These are phyloP conservation scores for Cyprichromis sp. DNA, from an alignment of 2,113 vertebrate genomes.

Conservation along the genomic window DNA sequence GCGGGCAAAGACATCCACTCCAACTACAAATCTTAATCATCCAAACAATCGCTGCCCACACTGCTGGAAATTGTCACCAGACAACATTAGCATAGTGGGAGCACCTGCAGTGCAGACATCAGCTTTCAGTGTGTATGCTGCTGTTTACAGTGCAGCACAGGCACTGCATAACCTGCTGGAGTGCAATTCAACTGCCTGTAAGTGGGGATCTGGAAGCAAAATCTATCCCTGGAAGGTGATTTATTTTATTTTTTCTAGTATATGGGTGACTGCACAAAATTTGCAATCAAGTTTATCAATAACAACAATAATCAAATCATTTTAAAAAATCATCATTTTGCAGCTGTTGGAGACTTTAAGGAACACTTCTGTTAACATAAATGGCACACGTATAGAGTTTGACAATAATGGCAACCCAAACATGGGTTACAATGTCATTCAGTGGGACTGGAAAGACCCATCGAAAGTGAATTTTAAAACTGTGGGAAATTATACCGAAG, in stretches of 20 bases:
- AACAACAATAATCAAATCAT: background rate
- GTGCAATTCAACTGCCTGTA: constrained; percentile 36
- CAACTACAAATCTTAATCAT: background rate
- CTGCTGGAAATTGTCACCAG: background rate
- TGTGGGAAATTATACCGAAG: constrained; percentile 67
- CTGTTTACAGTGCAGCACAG: constrained; percentile 74
- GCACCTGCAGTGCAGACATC: background rate
- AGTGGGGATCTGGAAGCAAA: background rate
- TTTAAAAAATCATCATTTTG: constrained; percentile 19
- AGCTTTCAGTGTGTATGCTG: constrained; percentile 71
- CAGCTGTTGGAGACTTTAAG: constrained; percentile 57
- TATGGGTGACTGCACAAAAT: background rate
- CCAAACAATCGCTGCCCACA: constrained; percentile 49
- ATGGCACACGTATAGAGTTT: constrained; percentile 59
- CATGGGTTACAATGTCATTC: constrained; percentile 68
- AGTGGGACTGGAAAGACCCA: constrained; percentile 70
- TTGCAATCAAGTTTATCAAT: background rate
- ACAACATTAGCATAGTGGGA: constrained; percentile 20
- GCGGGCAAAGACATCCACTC: background rate
- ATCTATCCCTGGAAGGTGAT: constrained; percentile 80
- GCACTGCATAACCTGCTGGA: constrained; percentile 76
- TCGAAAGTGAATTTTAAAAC: background rate
- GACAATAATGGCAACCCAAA: constrained; percentile 71
- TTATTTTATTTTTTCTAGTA: background rate
- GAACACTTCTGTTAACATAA: constrained; percentile 30